phyloP scores from a whole-genome alignment of 2,113 vertebrate genomes.

The Edolisoma coerulescens region DNA sequence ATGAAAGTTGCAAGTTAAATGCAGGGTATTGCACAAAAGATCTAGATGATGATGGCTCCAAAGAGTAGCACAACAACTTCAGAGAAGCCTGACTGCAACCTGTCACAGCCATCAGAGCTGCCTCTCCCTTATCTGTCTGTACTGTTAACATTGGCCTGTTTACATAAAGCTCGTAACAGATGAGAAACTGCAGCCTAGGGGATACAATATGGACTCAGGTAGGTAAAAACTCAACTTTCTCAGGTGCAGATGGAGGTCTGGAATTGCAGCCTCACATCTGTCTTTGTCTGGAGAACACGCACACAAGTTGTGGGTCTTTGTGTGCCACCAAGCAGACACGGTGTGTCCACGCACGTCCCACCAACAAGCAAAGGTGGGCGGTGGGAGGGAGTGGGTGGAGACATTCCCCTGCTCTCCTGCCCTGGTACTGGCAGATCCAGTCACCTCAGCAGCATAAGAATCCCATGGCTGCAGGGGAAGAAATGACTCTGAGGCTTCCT shows the following conservation, averaged over 20 bases:
- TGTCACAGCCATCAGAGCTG: background rate
- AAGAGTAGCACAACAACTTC: background rate
- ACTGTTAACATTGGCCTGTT: background rate
- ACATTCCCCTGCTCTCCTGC: background rate
- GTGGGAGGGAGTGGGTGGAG: background rate
- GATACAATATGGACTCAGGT: fast-evolving
- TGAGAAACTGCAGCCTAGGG: background rate
- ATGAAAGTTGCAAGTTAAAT: conserved; percentile 34
- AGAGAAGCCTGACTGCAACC: background rate
- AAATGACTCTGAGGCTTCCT: background rate
- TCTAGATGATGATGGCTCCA: background rate
- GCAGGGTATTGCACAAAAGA: background rate
- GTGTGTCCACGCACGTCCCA: background rate
- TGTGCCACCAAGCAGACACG: background rate
- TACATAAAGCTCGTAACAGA: fast-evolving
- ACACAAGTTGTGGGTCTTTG: background rate
- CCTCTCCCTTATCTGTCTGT: background rate
- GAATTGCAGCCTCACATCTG: background rate
- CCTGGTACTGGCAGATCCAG: background rate
- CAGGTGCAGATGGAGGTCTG: background rate
- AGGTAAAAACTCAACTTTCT: background rate
- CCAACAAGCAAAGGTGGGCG: background rate
- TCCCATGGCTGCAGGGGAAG: background rate
- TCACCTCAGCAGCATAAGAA: background rate
- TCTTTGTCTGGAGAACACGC: background rate